Percentiles rank a stretch among this genome's conserved stretches.
Evolutionary conservation across 2,797 vertebrate species (phyloP).

Genomic region (Acropternis orthonyx): DNA sequence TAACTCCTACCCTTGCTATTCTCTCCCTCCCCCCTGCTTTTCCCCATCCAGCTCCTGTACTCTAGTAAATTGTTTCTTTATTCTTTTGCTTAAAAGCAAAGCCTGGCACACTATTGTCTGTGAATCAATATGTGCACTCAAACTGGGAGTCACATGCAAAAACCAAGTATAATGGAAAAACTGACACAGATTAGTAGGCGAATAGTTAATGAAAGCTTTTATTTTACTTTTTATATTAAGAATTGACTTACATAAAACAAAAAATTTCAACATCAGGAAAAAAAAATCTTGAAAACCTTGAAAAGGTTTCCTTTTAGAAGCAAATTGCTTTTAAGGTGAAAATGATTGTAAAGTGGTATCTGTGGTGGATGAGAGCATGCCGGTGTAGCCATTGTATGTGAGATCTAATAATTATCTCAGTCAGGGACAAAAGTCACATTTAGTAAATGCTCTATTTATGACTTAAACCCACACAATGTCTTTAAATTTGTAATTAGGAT

Average conservation of each 20-base stretch:
- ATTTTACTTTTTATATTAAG: neutral
- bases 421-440: constrained; percentile 59
- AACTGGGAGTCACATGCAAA: neutral
- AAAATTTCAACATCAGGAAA: neutral
- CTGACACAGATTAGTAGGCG: neutral
- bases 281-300: neutral
- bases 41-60: neutral
- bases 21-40: neutral
- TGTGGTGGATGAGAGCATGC: neutral
- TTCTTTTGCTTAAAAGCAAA: constrained; percentile 46
- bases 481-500: constrained; percentile 63
- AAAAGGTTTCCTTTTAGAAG: neutral
- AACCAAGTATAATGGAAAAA: neutral
- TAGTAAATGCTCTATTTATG: constrained; percentile 55
- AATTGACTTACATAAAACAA: neutral
- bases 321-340: neutral
- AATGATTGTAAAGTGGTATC: neutral
- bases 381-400: neutral
- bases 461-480: constrained; percentile 38
- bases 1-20: neutral
- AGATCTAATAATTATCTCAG: neutral
- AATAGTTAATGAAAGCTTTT: constrained; percentile 22
- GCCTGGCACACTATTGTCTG: neutral
- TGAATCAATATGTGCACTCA: constrained; percentile 26
- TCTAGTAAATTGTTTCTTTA: constrained; percentile 37